Evolutionary conservation across 37 sponge, comb jelly and placozoan species (phyloP).

Genomic region (Cladorhizidae sp.): DNA sequence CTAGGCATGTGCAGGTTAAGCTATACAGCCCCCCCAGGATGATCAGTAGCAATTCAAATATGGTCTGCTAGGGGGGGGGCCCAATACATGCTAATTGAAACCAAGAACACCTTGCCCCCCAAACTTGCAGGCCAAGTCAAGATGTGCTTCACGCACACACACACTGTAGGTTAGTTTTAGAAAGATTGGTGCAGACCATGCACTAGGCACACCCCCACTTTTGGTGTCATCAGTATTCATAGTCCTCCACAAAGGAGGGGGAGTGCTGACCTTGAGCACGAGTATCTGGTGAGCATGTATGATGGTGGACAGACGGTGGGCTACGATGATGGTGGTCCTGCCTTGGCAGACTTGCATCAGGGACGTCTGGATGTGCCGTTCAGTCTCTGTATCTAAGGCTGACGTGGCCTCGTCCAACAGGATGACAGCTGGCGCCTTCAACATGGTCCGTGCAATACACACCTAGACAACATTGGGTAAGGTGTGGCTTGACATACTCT

Average conservation of each 20-base stretch:
- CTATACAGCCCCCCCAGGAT: no score
- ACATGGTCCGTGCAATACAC: slow-evolving; percentile 92
- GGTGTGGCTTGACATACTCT: no score
- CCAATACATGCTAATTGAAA: no score
- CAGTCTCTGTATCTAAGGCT: slow-evolving; percentile 96
- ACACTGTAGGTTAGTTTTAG: not conserved
- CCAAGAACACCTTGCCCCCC: no score
- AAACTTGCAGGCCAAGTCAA: no score
- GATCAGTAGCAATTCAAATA: no score
- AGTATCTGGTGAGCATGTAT: slow-evolving; percentile 95
- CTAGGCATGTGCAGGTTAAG: no score
- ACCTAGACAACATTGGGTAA: not conserved
- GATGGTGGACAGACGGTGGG: slow-evolving; percentile 96
- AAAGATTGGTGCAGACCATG: not conserved
- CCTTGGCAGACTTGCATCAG: slow-evolving; percentile 85
- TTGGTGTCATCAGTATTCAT: not conserved
- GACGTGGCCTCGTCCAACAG: slow-evolving; percentile 98
- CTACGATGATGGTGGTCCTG: slow-evolving; percentile 91
- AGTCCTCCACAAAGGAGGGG: no score
- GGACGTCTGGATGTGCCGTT: slow-evolving; percentile 91
- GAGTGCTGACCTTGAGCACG: slow-evolving; percentile 76
- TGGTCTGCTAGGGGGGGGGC: no score
- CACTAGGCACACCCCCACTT: not conserved
- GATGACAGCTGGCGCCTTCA: slow-evolving; percentile 93
- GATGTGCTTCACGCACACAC: no score